phyloP scores from a whole-genome alignment of 2,888 invertebrate species.

The Drosophila subquinaria region DNA sequence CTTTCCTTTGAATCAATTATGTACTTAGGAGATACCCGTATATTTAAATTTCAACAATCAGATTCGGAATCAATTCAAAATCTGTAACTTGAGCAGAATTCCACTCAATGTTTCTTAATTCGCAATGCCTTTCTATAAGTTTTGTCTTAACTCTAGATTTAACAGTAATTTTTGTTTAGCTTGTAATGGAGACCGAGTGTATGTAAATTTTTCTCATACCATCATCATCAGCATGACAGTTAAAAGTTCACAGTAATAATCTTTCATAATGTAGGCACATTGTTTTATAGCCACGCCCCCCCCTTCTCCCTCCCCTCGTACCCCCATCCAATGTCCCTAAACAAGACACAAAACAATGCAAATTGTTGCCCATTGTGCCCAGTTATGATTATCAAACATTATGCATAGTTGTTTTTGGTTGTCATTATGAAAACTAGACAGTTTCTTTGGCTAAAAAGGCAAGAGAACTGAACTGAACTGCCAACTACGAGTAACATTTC shows the following conservation, averaged over 20 bases:
- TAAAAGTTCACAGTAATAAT: constrained; percentile 67
- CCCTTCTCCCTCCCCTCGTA: background rate
- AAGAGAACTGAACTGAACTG: constrained; percentile 26
- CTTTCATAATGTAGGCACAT: constrained; percentile 67
- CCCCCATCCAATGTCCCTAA: background rate
- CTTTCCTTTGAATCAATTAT: too few species aligned
- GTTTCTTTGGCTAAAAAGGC: constrained; percentile 39
- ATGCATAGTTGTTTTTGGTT: constrained; percentile 40
- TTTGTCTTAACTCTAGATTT: background rate
- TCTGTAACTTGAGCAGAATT: background rate
- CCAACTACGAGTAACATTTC: constrained; percentile 9
- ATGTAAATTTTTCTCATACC: constrained; percentile 5
- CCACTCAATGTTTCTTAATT: background rate
- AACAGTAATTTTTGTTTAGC: background rate
- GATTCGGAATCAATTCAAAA: background rate
- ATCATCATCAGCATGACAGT: constrained; percentile 17
- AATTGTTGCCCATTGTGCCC: constrained; percentile 73
- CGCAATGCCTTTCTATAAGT: background rate
- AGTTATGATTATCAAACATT: constrained; percentile 75
- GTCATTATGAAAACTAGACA: constrained; percentile 47
- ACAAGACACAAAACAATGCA: constrained; percentile 53
- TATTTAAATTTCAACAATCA: background rate
- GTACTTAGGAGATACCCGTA: background rate
- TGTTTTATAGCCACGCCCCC: constrained; percentile 35
- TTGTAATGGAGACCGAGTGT: background rate